Base-by-base conservation (phyloP, 2,888 invertebrate species). In the Dichetophora obliterata region DNA sequence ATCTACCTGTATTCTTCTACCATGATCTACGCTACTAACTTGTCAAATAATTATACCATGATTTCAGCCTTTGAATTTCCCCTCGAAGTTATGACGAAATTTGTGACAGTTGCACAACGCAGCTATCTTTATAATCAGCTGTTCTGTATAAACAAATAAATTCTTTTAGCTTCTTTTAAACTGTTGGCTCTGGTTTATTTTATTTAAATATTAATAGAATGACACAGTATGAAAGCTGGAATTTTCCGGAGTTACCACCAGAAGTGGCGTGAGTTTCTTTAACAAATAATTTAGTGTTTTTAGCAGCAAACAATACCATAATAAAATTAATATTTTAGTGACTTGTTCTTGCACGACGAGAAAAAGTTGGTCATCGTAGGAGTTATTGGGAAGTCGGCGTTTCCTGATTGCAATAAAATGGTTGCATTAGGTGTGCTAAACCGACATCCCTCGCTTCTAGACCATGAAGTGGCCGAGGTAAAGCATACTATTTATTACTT, bases 371-470 rank as follows among this genome's bases (percentile, higher is more conserved):
- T 89, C 4, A 80, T 89, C 31, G 86, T 89, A 5, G 90, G 90
- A 43, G 84, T 90, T 6, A 87, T 90, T 68, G 90, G 90, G 0
- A 89, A 88, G 77, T 89, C 89, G 0, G 83, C 84, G 0, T 83
- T 84, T 57, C 77, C 81, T 0, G 85, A 87, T 75, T 86, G 88
- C 54, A 90, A 90, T 81, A 90, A 90, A 82, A 88, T 90, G 88
- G 81, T 83, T 14, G 86, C 85, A 0, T 83, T 90, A 16, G 84
- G 83, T 27, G 82, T 90, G 0, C 75, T 87, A 5, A 82, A 84
- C 31, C 78, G 81, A 8, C 83, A 85, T 79, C 85, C 86, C 0
- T 83, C 83, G 9, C 80, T 85, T 8, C 52, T 85, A 19, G 80
- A 83, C 9, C 81, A 84, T 59, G 80, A 83, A n/a, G 80, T 82